Conservation (phyloP, 2,113 vertebrate species). For the Hymenochirus boettgeri region DNA sequence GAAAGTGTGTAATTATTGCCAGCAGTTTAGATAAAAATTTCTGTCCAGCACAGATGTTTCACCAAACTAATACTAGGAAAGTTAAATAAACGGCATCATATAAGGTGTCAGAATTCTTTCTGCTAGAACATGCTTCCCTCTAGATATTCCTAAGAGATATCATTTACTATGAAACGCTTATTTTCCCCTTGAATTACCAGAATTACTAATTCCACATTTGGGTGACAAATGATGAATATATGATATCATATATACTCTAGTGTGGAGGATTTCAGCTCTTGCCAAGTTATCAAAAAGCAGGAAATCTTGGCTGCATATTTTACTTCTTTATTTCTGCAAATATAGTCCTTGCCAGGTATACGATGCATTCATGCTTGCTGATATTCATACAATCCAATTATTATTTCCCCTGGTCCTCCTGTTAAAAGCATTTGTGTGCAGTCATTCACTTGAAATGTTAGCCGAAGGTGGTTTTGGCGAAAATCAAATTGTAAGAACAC, state of each 20-base stretch:
- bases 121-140: conserved; percentile 7
- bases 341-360: conserved; percentile 45
- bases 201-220: conserved; percentile 18
- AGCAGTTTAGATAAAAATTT: not conserved
- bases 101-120: conserved; percentile 17
- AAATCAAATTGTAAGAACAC: conserved; percentile 40
- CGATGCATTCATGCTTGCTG: conserved; percentile 48
- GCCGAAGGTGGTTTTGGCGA: conserved; percentile 54
- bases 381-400: conserved; percentile 49
- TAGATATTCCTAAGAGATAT: conserved; percentile 22
- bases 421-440: conserved; percentile 51
- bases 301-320: conserved; percentile 47
- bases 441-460: conserved; percentile 47
- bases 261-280: conserved; percentile 38
- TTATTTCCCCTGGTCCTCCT: conserved; percentile 50
- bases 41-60: conserved; percentile 27
- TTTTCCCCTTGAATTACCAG: conserved; percentile 25
- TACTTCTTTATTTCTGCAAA: conserved; percentile 40
- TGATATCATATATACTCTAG: conserved; percentile 23
- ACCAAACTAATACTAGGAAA: conserved; percentile 16
- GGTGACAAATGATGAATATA: conserved; percentile 39
- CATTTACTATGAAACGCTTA: conserved; percentile 1
- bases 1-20: not conserved
- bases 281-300: conserved; percentile 48
- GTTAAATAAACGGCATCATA: not conserved